A percentile compares a stretch with the other conserved stretches of the same genome.
phyloP scores from a whole-genome alignment of 1,140 invertebrate species.

The Babylonia areolata region DNA sequence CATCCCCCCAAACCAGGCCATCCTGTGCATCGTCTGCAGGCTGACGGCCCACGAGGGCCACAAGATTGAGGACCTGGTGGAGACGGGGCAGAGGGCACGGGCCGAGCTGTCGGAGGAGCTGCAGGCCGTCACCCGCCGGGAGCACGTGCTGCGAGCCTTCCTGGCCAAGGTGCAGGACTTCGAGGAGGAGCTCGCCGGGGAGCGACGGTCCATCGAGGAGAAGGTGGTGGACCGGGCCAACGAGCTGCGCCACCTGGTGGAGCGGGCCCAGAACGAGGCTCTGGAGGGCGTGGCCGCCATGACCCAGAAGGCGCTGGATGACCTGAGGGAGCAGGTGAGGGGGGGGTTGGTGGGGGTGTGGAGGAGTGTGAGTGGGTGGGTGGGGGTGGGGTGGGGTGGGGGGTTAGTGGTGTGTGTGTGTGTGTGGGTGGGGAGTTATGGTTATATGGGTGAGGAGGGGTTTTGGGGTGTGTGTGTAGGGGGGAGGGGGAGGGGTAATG shows the following conservation, averaged over 20 bases:
- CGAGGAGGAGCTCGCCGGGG: not conserved
- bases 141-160: constrained; percentile 14
- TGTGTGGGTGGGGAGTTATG: too few species aligned
- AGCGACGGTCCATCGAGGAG: not conserved
- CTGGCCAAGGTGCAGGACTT: constrained; percentile 1
- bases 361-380: too few species aligned
- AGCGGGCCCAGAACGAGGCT: not conserved
- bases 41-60: constrained; percentile 23
- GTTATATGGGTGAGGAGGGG: too few species aligned
- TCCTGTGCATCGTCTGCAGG: constrained; percentile 21
- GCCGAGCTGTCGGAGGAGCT: constrained; percentile 5
- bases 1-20: not conserved
- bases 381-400: too few species aligned
- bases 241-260: constrained; percentile 3
- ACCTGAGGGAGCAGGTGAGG: constrained; percentile 2
- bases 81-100: not conserved
- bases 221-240: not conserved
- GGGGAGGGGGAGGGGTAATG: too few species aligned
- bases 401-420: too few species aligned
- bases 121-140: not conserved
- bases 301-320: not conserved
- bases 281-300: not conserved
- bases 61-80: constrained; percentile 19
- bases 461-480: too few species aligned
- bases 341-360: too few species aligned